These are phyloP conservation scores for Pollenia griseotomentosa DNA, from an alignment of 2,888 invertebrate species.

Conservation along the genomic window DNA sequence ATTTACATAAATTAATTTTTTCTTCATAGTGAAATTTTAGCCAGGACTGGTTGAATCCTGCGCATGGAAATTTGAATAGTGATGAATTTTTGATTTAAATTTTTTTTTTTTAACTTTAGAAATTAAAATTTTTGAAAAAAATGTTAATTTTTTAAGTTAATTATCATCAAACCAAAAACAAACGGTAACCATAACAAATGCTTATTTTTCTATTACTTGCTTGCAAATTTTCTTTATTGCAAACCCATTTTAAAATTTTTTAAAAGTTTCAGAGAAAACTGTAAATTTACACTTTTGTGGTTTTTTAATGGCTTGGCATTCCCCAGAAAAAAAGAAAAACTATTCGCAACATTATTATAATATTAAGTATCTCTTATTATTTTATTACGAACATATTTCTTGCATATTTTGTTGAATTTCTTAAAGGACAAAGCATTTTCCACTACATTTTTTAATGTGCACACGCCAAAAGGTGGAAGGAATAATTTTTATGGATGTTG, in stretches of 20 bases:
- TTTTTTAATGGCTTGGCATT: constrained; percentile 24
- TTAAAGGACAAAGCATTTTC: constrained; percentile 30
- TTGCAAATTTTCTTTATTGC: not conserved
- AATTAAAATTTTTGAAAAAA: too few species aligned
- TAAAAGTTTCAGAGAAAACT: not conserved
- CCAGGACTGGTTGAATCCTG: too few species aligned
- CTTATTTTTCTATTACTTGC: constrained; percentile 4
- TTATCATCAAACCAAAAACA: not conserved
- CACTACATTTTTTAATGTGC: constrained; percentile 1
- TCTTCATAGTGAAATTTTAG: too few species aligned
- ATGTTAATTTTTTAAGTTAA: too few species aligned
- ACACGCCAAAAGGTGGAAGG: constrained; percentile 22
- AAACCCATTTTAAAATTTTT: constrained; percentile 13
- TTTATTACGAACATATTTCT: constrained; percentile 44
- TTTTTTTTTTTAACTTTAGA: too few species aligned
- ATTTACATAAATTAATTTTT: too few species aligned
- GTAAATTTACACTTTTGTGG: constrained; percentile 23
- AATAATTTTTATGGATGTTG: constrained; percentile 20
- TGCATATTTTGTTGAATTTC: constrained; percentile 10
- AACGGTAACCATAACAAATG: not conserved
- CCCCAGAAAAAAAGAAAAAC: not conserved
- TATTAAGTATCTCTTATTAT: constrained; percentile 30
- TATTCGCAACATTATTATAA: constrained; percentile 32
- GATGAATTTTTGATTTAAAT: too few species aligned
- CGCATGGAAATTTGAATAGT: too few species aligned